Percentiles rank a stretch among this genome's conserved stretches.
phyloP scores from a whole-genome alignment of 2,888 invertebrate genomes.

The Eilema caniola region DNA sequence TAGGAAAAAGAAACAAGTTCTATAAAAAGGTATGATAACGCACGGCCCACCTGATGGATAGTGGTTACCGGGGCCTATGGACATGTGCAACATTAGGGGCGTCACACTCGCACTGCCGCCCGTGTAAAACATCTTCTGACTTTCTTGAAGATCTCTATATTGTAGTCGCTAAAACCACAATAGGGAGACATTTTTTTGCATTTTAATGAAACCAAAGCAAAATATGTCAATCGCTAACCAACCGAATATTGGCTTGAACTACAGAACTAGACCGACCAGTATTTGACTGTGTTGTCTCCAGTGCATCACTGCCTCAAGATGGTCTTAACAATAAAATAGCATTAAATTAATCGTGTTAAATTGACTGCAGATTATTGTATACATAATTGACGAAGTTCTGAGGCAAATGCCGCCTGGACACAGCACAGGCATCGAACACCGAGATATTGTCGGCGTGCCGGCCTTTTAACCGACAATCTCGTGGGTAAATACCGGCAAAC shows the following conservation, averaged over 20 bases:
- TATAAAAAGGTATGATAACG: too few species aligned
- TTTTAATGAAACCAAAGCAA: neutral
- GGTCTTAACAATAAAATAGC: slow-evolving; percentile 26
- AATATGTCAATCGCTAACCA: too few species aligned
- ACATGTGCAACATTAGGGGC: too few species aligned
- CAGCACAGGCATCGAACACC: slow-evolving; percentile 30
- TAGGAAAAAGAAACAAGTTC: too few species aligned
- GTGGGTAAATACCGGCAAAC: neutral
- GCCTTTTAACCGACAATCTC: neutral
- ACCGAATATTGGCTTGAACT: neutral
- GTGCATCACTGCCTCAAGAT: slow-evolving; percentile 33
- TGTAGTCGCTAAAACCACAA: neutral
- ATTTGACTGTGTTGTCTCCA: slow-evolving; percentile 33
- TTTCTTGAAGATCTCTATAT: too few species aligned
- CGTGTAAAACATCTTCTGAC: too few species aligned
- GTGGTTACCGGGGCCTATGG: too few species aligned
- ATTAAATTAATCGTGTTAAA: slow-evolving; percentile 20
- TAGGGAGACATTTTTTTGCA: neutral
- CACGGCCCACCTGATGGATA: too few species aligned
- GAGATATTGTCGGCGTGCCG: neutral
- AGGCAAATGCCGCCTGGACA: slow-evolving; percentile 20
- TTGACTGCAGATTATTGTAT: slow-evolving; percentile 40
- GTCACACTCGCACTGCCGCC: too few species aligned
- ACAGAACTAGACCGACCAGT: neutral
- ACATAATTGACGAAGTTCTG: slow-evolving; percentile 58